Base-by-base conservation (phyloP, 2,113 vertebrate species). In the Colossoma macropomum region DNA sequence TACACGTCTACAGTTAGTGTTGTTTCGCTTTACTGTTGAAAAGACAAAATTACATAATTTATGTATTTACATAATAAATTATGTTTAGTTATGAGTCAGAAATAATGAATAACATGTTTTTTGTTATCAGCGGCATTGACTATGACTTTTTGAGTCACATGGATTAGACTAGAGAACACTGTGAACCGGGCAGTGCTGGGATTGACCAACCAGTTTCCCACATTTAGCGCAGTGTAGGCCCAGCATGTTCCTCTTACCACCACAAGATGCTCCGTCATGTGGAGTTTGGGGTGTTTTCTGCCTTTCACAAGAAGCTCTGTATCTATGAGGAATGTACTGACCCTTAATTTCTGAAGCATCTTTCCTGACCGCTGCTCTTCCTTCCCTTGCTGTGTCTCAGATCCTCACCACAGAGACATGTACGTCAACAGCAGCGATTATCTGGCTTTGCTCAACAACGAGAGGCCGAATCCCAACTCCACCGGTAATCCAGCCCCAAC, bases 351-450 rank as follows among this genome's bases (percentile, higher is more conserved):
- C 19, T 69, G 23, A 17, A 21, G 16, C 28, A 17, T 19, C 32
- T 23, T n/a, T 41, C 21, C 17, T 41, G 23, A 23, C 32, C 21
- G 7, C 2, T 16, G 15, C 15, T 11, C 25, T 16, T 25, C n/a
- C 70, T 68, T 54, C 19, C 48, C 9, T 62, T 3, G 74, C 25
- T 87, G 21, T 76, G 15, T 69, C 19, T 86, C 86, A 98, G 97
- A 98, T 73, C 97, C 97, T 4, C 97, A 97, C 83, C 96, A 98
- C 79, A 94, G 91, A 78, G 95, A 96, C 87, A 87, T 96, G 85
- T 97, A 98, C 30, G 84, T 97, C 78, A 96, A 97, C 89, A 95
- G 89, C 90, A 98, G 96, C 80, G 94, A 96, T 75, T 98, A 95
- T 84, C 88, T 98, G 90, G 96, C 96, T 50, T 70, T 96, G 62